These are phyloP conservation scores for Eupithecia insigniata DNA, from an alignment of 2,888 invertebrate genomes.

Conservation along the genomic window DNA sequence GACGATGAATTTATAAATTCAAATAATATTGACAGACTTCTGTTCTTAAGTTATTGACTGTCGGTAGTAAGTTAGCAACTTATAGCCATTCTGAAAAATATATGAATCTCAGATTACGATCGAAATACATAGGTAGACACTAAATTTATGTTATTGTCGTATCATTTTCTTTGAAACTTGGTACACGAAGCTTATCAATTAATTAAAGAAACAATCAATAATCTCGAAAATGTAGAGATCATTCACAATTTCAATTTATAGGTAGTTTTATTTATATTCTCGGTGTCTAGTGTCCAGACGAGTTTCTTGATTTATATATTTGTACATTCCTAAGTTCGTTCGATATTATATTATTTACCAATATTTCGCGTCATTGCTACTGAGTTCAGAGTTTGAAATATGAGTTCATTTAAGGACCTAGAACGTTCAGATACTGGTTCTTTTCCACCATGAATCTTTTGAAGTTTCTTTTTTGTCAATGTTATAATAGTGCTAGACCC, in stretches of 20 bases:
- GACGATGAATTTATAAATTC: neutral
- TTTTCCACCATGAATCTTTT: neutral
- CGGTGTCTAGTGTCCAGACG: conserved; percentile 20
- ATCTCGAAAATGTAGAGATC: conserved; percentile 6
- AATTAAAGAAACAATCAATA: conserved; percentile 10
- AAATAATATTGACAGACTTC: neutral
- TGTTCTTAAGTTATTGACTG: no score
- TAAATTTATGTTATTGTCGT: neutral
- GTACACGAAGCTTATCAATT: neutral
- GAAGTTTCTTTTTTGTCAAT: neutral
- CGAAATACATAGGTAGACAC: neutral
- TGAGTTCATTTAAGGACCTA: neutral
- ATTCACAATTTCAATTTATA: conserved; percentile 9
- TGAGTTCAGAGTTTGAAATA: neutral
- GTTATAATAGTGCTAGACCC: no score
- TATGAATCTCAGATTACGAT: neutral
- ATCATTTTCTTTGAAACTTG: neutral
- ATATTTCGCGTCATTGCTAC: conserved; percentile 8
- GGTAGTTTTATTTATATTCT: conserved; percentile 19
- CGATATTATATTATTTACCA: conserved; percentile 4
- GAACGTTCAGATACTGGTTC: neutral
- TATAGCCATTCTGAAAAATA: neutral
- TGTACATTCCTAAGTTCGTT: conserved; percentile 5
- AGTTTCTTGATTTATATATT: conserved; percentile 15
- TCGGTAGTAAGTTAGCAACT: no score